A percentile compares a stretch with the other conserved stretches of the same genome.
phyloP scores from a whole-genome alignment of 1,140 invertebrate genomes.

The Ditylenchus dipsaci region DNA sequence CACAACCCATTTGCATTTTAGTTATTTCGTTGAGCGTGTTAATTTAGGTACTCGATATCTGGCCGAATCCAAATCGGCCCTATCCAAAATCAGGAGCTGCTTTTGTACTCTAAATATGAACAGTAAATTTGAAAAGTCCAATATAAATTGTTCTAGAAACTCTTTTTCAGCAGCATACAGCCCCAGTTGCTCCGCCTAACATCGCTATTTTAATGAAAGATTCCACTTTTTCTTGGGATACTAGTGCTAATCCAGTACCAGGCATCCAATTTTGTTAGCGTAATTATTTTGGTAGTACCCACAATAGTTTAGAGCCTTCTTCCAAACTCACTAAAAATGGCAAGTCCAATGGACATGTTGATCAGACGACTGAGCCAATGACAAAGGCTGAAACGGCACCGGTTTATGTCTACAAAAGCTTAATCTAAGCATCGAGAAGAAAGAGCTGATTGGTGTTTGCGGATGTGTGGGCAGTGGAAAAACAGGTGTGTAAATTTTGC shows the following conservation, averaged over 20 bases:
- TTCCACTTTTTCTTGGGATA: slow-evolving; percentile 63
- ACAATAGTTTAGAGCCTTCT: slow-evolving; percentile 1
- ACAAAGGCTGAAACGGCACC: neutral
- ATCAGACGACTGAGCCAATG: neutral
- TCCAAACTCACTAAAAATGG: neutral
- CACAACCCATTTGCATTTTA: too few species aligned
- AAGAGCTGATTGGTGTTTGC: slow-evolving; percentile 67
- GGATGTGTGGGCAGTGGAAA: slow-evolving; percentile 70
- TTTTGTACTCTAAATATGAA: slow-evolving; percentile 38
- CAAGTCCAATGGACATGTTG: neutral
- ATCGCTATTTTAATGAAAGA: slow-evolving; percentile 63
- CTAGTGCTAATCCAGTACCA: neutral
- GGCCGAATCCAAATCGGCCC: slow-evolving; percentile 58
- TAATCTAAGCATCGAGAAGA: slow-evolving; percentile 44
- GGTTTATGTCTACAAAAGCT: slow-evolving; percentile 21
- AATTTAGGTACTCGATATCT: slow-evolving; percentile 50
- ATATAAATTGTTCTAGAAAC: neutral
- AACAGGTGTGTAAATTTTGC: slow-evolving; percentile 50
- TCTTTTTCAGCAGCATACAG: neutral
- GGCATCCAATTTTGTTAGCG: neutral
- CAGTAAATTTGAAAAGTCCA: neutral
- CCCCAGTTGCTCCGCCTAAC: slow-evolving; percentile 49
- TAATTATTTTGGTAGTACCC: slow-evolving; percentile 8
- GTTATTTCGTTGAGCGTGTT: too few species aligned
- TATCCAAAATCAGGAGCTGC: slow-evolving; percentile 60